Percentiles rank a stretch among this genome's conserved stretches.
Conservation (phyloP, 1,140 invertebrate genomes). For the Lucilia sericata region DNA sequence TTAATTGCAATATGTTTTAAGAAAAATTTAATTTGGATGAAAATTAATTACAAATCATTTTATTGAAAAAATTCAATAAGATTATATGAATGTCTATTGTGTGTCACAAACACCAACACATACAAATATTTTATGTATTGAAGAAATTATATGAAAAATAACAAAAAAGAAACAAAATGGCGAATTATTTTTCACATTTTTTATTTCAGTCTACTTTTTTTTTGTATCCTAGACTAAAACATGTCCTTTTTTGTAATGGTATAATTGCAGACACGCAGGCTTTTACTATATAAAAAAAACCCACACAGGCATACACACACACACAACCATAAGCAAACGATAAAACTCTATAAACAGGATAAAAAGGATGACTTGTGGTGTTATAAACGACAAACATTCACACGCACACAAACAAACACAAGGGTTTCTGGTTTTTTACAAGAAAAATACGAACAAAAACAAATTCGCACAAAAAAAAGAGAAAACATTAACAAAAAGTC, state of each 20-base stretch:
- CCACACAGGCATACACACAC: background rate
- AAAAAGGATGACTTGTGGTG: slow-evolving; percentile 20
- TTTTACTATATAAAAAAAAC: background rate
- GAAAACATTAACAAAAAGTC: background rate
- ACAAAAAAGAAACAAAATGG: slow-evolving; percentile 1
- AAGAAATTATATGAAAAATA: background rate
- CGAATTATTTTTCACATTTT: background rate
- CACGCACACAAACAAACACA: slow-evolving; percentile 18
- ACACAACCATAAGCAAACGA: background rate
- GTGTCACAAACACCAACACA: too few relatives aligned
- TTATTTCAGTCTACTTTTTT: background rate
- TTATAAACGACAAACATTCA: slow-evolving; percentile 12
- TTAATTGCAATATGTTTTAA: too few relatives aligned
- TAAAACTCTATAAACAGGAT: background rate
- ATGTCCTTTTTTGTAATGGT: slow-evolving; percentile 15
- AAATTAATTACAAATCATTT: too few relatives aligned
- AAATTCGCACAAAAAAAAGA: background rate
- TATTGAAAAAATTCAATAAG: too few relatives aligned
- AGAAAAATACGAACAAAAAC: slow-evolving; percentile 29
- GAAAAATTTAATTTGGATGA: too few relatives aligned
- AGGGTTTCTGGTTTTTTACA: background rate
- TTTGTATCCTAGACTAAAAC: slow-evolving; percentile 4
- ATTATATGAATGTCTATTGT: too few relatives aligned
- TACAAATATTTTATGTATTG: background rate
- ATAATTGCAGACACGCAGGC: slow-evolving; percentile 28